phyloP scores from a whole-genome alignment of 2,888 invertebrate species.

The Acheta domesticus region DNA sequence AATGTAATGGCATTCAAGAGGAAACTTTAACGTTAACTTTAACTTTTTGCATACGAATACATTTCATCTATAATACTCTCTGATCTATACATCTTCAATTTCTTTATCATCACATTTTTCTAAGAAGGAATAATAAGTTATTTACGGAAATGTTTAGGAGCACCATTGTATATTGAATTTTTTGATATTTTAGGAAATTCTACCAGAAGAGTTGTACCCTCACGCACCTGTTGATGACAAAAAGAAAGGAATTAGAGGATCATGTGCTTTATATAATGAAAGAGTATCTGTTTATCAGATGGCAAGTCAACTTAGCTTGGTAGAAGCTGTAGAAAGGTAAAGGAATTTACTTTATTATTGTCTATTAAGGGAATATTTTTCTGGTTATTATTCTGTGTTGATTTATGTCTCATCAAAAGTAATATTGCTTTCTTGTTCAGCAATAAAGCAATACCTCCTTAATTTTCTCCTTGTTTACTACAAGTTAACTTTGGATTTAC shows the following conservation, averaged over 20 bases:
- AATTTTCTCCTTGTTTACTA: too few species aligned
- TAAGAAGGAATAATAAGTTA: too few species aligned
- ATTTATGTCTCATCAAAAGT: too few species aligned
- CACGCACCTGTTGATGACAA: slow-evolving; percentile 54
- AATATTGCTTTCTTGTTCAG: too few species aligned
- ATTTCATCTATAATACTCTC: too few species aligned
- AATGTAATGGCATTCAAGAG: too few species aligned
- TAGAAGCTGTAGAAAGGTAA: slow-evolving; percentile 52
- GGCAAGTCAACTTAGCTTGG: slow-evolving; percentile 48
- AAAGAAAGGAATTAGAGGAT: slow-evolving; percentile 56
- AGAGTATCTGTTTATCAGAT: slow-evolving; percentile 53
- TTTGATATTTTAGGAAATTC: slow-evolving; percentile 46
- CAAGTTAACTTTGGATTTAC: too few species aligned
- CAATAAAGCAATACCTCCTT: too few species aligned
- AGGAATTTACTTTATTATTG: slow-evolving; percentile 32
- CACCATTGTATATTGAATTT: slow-evolving; percentile 11
- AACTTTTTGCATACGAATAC: too few species aligned
- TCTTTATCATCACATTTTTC: too few species aligned
- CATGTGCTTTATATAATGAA: slow-evolving; percentile 61
- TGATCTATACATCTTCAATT: too few species aligned
- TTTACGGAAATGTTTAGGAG: background rate
- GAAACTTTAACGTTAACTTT: too few species aligned
- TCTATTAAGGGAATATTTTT: background rate
- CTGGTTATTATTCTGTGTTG: background rate
- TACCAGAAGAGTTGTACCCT: slow-evolving; percentile 60